Evolutionary conservation across 2,113 vertebrate genomes (phyloP), one percentile per base, ranked within the genome.

Genomic region (Neopipo cinnamomea): DNA sequence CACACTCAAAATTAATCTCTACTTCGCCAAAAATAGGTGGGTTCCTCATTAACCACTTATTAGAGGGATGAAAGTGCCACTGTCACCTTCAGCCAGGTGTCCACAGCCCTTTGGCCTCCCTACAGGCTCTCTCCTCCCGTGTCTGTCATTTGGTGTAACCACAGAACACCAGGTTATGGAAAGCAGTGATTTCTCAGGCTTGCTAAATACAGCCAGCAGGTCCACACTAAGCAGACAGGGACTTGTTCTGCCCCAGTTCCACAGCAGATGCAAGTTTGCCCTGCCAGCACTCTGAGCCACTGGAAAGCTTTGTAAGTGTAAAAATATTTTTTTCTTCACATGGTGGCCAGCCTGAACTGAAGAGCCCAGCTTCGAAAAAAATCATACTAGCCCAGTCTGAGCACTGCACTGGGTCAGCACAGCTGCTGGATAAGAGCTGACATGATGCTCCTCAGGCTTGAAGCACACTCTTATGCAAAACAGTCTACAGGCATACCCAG

Each of bases 181-280:
- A 82, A 85, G 49, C 44, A 62, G 31, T 3, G 31, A 50, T 70
- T 50, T 67, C 21, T 53, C 55, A 91, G 63, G 31, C 52, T 89
- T 28, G 2, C 21, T 47, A 44, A n/a, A n/a, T n/a, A n/a, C n/a
- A n/a, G n/a, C n/a, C n/a, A n/a, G n/a, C n/a, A n/a, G n/a, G n/a
- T n/a, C n/a, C n/a, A n/a, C n/a, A n/a, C n/a, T n/a, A n/a, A 35
- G 28, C 42, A 91, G 24, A 71, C 27, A 47, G 35, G 47, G 47
- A 17, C 20, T 20, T 0, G 1, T 37, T 35, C 39, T 55, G 35
- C 11, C 24, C 23, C 0, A 0, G 27, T 37, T 76, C 37, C 37
- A 19, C 18, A 68, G 66, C 58, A 78, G 88, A 67, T 39, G 8
- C 1, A 4, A 59, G 47, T 52, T 47, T 41, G 31, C 10, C 42